These are phyloP conservation scores for Drepana arcuata DNA, from an alignment of 1,140 invertebrate genomes.

Conservation along the genomic window DNA sequence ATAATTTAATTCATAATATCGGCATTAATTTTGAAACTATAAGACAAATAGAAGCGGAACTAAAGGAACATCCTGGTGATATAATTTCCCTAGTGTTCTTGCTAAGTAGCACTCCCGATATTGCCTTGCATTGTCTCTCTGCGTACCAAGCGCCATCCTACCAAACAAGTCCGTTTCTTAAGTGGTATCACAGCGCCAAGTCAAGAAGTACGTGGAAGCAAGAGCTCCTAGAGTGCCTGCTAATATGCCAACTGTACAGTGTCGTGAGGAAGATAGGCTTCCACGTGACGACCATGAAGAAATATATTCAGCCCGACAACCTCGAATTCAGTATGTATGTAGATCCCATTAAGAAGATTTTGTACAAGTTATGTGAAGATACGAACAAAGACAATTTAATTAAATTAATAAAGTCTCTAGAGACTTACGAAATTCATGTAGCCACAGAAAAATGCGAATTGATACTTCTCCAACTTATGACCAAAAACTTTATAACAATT, in stretches of 20 bases:
- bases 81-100: no score
- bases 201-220: constrained; percentile 39
- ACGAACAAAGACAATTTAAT: constrained; percentile 31
- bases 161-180: constrained; percentile 44
- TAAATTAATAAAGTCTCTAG: constrained; percentile 42
- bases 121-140: no score
- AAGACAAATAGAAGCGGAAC: no score
- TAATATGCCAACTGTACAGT: constrained; percentile 40
- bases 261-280: constrained; percentile 51
- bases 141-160: no score
- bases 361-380: constrained; percentile 54
- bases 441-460: constrained; percentile 44
- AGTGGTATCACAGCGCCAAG: constrained; percentile 45
- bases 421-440: constrained; percentile 36
- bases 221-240: constrained; percentile 51
- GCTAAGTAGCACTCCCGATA: no score
- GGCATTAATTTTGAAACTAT: no score
- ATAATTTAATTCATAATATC: no score
- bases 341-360: constrained; percentile 46
- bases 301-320: constrained; percentile 31
- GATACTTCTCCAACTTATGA: constrained; percentile 49
- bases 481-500: constrained; percentile 41
- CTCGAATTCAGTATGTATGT: constrained; percentile 29
- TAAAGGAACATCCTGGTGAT: no score
- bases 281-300: constrained; percentile 31